Conservation (phyloP, 35 echinoderm and acorn worm species). For the Ophioderma brevispina region DNA sequence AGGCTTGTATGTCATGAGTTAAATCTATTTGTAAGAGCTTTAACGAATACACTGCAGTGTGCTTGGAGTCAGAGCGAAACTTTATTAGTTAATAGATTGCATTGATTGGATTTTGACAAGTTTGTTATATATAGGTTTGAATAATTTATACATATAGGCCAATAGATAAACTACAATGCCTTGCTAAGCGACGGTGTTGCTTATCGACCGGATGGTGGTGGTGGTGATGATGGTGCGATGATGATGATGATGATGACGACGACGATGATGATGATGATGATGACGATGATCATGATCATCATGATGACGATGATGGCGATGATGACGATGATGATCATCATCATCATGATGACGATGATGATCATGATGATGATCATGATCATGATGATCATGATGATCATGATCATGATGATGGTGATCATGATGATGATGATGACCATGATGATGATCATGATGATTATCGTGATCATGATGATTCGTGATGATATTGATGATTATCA, state of each 20-base stretch:
- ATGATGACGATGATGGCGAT: neutral
- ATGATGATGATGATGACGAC: neutral
- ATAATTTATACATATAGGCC: too few relatives aligned
- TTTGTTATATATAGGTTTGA: too few relatives aligned
- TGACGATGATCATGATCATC: slow-evolving; percentile 13
- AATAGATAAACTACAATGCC: too few relatives aligned
- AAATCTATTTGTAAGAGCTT: too few relatives aligned
- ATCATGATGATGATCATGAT: slow-evolving; percentile 22
- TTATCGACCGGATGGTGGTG: neutral
- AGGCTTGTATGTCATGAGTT: too few relatives aligned
- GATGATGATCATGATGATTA: slow-evolving; percentile 19
- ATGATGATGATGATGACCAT: slow-evolving; percentile 15
- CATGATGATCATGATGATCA: slow-evolving; percentile 16
- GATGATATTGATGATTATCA: neutral
- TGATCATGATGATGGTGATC: slow-evolving; percentile 9
- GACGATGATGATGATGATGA: slow-evolving; percentile 35
- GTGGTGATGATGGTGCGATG: neutral
- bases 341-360: slow-evolving; percentile 21
- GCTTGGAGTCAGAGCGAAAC: too few relatives aligned
- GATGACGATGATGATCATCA: neutral
- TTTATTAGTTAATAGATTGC: too few relatives aligned
- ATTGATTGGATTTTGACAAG: too few relatives aligned
- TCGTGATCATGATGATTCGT: slow-evolving; percentile 17
- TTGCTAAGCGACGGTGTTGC: too few relatives aligned
- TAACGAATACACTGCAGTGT: too few relatives aligned